phyloP scores from a whole-genome alignment of 1,140 invertebrate species.

The Pogonus chalceus region DNA sequence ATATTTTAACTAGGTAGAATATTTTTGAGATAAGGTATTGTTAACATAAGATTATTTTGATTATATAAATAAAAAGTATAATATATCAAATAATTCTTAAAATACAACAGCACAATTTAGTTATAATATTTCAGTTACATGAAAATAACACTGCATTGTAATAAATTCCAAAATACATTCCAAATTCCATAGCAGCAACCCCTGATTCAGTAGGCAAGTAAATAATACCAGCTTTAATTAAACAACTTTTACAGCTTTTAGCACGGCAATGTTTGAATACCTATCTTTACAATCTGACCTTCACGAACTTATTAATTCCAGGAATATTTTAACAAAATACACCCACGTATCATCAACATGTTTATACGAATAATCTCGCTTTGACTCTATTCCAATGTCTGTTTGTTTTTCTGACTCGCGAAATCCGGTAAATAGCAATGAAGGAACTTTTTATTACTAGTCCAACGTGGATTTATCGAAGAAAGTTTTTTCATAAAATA shows the following conservation, averaged over 20 bases:
- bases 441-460: not conserved
- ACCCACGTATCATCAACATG: not conserved
- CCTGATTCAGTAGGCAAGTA: not conserved
- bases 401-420: not conserved
- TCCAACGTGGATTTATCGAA: not conserved
- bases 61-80: no score
- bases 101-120: not conserved
- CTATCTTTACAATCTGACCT: conserved; percentile 1
- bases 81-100: no score
- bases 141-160: not conserved
- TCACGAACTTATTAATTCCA: conserved; percentile 2
- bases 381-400: not conserved
- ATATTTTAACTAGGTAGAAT: no score
- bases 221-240: not conserved
- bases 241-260: conserved; percentile 2
- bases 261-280: not conserved
- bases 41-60: no score
- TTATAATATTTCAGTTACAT: not conserved
- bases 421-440: not conserved
- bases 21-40: no score
- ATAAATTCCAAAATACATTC: conserved; percentile 5
- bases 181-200: not conserved
- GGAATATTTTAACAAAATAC: not conserved
- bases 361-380: not conserved
- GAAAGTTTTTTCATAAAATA: not conserved